phyloP scores from a whole-genome alignment of 2,797 vertebrate species.

The Furcifer pardalis region DNA sequence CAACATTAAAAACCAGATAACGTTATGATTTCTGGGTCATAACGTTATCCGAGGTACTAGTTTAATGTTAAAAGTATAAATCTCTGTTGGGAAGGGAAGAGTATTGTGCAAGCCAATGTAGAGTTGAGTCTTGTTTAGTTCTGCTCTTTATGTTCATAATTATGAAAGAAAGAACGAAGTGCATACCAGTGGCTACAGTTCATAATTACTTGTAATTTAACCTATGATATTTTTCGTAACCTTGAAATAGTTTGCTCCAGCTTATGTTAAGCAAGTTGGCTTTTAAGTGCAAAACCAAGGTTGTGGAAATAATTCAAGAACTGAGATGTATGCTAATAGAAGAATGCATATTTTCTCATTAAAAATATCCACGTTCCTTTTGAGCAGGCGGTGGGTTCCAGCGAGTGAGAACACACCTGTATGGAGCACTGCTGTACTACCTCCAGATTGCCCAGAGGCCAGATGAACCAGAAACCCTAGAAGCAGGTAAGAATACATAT shows the following conservation, averaged over 20 bases:
- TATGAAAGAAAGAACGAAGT: background rate
- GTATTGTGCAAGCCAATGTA: background rate
- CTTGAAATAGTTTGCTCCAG: background rate
- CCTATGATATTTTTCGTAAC: background rate
- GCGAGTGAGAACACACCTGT: slow-evolving; percentile 92
- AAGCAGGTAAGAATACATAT: slow-evolving; percentile 81
- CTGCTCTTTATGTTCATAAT: background rate
- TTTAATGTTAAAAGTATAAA: slow-evolving; percentile 13
- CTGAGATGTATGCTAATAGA: background rate
- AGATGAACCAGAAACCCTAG: slow-evolving; percentile 94
- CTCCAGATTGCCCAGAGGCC: slow-evolving; percentile 97
- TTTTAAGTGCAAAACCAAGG: background rate
- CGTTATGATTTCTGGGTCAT: too few relatives aligned
- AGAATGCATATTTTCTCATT: slow-evolving; percentile 11
- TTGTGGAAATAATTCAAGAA: slow-evolving; percentile 26
- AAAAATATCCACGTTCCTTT: slow-evolving; percentile 22
- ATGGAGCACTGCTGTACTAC: slow-evolving; percentile 95
- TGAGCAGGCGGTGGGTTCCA: slow-evolving; percentile 93
- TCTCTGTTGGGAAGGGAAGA: background rate
- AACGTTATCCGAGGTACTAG: too few relatives aligned
- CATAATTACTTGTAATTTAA: too few relatives aligned
- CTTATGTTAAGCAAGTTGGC: background rate
- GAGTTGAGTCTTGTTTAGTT: slow-evolving; percentile 8
- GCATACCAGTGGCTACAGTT: background rate
- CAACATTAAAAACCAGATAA: too few relatives aligned